Conservation (phyloP, 2,797 vertebrate genomes). For the Micromesistius poutassou region DNA sequence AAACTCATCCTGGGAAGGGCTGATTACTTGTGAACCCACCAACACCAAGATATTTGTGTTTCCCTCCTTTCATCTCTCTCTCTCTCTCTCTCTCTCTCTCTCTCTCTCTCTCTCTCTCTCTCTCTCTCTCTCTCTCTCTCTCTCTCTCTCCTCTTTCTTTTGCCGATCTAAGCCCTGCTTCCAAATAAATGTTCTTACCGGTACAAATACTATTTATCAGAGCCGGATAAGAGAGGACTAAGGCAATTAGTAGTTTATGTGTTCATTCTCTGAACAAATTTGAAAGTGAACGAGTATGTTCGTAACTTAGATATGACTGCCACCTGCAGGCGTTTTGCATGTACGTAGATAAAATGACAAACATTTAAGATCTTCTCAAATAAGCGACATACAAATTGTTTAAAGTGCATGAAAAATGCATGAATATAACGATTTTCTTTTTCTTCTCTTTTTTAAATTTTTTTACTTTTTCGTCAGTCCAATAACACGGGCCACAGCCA, state of each 20-base stretch:
- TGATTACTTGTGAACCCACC: too few species aligned
- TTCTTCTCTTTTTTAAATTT: too few species aligned
- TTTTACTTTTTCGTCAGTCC: background rate
- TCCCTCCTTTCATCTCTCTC: background rate
- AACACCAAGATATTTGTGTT: too few species aligned
- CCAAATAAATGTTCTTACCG: too few species aligned
- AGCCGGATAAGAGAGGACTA: too few species aligned
- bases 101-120: background rate
- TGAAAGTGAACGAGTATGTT: background rate
- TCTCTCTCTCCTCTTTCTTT: background rate
- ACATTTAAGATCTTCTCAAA: background rate
- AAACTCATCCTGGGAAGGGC: too few species aligned
- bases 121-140: slow-evolving; percentile 1
- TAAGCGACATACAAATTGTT: background rate
- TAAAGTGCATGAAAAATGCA: background rate
- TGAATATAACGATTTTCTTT: background rate
- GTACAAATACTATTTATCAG: too few species aligned
- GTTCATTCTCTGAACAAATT: background rate
- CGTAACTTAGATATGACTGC: background rate
- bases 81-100: background rate
- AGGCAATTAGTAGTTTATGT: background rate
- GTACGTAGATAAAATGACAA: background rate
- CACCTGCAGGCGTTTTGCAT: background rate
- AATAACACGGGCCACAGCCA: too few species aligned
- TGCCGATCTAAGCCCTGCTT: too few species aligned